Evolutionary conservation across 1,140 invertebrate genomes (phyloP).

Genomic region (Rhyzopertha dominica): DNA sequence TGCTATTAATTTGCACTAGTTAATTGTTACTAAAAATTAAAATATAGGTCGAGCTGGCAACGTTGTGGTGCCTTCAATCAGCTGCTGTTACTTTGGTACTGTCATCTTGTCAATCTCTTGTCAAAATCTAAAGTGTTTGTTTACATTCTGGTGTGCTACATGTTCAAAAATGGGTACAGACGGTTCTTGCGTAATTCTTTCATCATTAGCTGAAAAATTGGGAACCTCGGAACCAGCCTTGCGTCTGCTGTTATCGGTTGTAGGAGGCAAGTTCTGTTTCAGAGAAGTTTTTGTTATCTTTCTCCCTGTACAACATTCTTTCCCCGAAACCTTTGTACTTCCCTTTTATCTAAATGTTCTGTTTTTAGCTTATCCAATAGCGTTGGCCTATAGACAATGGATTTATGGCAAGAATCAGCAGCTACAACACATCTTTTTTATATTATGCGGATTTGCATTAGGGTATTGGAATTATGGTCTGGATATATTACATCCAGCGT

Average conservation of each 20-base stretch:
- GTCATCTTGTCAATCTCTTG: too few species aligned
- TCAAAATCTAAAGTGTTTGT: too few species aligned
- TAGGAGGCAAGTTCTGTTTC: slow-evolving; percentile 52
- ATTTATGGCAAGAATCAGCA: slow-evolving; percentile 51
- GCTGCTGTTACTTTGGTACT: too few species aligned
- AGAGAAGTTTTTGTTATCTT: slow-evolving; percentile 4
- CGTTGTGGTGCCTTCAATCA: too few species aligned
- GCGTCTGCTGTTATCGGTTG: slow-evolving; percentile 61
- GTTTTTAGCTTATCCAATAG: slow-evolving; percentile 72
- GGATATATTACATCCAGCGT: slow-evolving; percentile 65
- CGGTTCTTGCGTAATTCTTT: too few species aligned
- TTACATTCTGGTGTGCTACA: too few species aligned
- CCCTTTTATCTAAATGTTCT: slow-evolving; percentile 3
- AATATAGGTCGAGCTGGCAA: too few species aligned
- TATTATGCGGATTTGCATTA: slow-evolving; percentile 60
- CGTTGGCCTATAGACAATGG: slow-evolving; percentile 59
- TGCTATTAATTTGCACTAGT: too few species aligned
- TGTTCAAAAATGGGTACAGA: too few species aligned
- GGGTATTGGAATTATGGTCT: slow-evolving; percentile 80
- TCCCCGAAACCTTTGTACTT: background rate
- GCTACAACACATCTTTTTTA: slow-evolving; percentile 73
- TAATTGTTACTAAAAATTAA: too few species aligned
- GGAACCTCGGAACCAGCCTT: slow-evolving; percentile 59
- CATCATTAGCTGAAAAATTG: too few species aligned
- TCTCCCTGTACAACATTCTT: background rate